These are phyloP conservation scores for Lagria hirta DNA, from an alignment of 2,888 invertebrate genomes.

Conservation along the genomic window DNA sequence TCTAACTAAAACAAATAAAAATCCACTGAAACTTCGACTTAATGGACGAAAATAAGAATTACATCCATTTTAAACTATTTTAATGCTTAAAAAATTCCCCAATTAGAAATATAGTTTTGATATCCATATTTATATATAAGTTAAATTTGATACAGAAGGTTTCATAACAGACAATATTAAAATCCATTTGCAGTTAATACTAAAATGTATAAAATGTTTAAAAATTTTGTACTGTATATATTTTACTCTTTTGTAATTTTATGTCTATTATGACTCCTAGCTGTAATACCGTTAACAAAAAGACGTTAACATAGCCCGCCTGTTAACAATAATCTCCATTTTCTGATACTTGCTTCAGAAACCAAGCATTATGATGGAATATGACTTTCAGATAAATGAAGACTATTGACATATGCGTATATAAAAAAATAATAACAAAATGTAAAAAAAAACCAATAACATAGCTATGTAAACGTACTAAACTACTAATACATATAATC, in stretches of 20 bases:
- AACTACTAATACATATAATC: constrained; percentile 40
- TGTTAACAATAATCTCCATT: constrained; percentile 20
- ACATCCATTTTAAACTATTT: neutral
- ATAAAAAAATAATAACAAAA: constrained; percentile 23
- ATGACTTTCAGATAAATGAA: constrained; percentile 13
- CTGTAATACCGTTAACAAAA: constrained; percentile 27
- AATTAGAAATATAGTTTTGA: constrained; percentile 35
- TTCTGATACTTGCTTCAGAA: constrained; percentile 14
- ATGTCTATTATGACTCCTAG: constrained; percentile 30
- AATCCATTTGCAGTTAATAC: constrained; percentile 21
- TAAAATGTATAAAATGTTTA: constrained; percentile 29
- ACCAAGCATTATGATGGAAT: no score
- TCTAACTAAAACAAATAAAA: no score
- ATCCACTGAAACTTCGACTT: no score
- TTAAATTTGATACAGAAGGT: constrained; percentile 28
- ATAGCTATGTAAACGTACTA: constrained; percentile 41
- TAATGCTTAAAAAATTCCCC: constrained; percentile 31
- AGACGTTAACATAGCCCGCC: constrained; percentile 17
- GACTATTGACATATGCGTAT: constrained; percentile 18
- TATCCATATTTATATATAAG: constrained; percentile 28
- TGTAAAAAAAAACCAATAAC: constrained; percentile 40
- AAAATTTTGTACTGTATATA: constrained; percentile 30
- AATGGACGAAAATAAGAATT: constrained; percentile 18
- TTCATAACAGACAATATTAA: constrained; percentile 31
- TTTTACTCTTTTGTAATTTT: constrained; percentile 21